Evolutionary conservation across 2,113 vertebrate species (phyloP).

Genomic region (Catharus fuscescens): DNA sequence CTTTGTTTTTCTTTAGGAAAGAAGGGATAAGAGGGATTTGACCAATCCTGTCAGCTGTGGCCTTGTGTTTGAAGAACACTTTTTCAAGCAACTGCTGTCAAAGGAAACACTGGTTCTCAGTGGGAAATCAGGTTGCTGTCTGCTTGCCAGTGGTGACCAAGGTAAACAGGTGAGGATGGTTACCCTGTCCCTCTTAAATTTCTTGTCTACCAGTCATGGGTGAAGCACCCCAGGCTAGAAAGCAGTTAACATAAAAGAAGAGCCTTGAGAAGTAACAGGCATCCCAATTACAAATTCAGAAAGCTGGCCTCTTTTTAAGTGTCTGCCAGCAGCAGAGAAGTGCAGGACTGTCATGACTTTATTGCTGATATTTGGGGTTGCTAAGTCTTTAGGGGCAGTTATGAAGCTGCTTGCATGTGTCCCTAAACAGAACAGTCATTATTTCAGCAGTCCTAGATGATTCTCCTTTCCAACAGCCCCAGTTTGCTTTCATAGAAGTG

Average conservation of each 20-base stretch:
- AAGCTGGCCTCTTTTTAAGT: not conserved
- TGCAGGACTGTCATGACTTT: not conserved
- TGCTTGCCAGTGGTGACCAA: not conserved
- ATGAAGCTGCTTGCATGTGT: not conserved
- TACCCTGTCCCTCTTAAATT: not conserved
- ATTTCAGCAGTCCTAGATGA: not conserved
- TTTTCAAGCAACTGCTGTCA: not conserved
- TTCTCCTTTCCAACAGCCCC: not conserved
- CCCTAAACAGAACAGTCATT: not conserved
- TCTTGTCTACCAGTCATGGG: not conserved
- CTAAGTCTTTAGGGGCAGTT: not conserved
- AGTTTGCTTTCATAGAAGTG: not conserved
- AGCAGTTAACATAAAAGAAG: not conserved
- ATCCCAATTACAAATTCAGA: not conserved
- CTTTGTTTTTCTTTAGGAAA: conserved; percentile 13
- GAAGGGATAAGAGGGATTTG: not conserved
- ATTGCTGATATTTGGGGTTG: not conserved
- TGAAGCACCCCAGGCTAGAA: not conserved
- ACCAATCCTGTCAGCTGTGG: not conserved
- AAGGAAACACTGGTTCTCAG: not conserved
- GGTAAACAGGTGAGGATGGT: not conserved
- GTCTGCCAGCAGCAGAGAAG: not conserved
- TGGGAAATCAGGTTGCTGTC: not conserved
- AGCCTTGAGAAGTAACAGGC: not conserved
- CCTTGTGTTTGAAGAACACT: not conserved